Evolutionary conservation across 2,888 invertebrate genomes (phyloP).

Genomic region (Spicauda simplicius): DNA sequence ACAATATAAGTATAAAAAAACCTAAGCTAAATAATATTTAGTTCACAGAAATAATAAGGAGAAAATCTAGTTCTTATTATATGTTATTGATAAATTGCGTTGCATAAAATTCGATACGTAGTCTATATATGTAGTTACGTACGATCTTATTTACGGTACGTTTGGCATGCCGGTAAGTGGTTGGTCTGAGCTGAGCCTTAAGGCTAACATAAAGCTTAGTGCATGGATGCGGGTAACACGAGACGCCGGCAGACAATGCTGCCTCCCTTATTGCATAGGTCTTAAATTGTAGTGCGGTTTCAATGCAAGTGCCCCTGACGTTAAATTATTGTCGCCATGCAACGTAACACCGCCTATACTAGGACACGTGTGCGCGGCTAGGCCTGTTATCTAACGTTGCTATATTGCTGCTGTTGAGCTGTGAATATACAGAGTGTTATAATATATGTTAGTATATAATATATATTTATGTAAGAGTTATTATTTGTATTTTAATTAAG

Average conservation of each 20-base stretch:
- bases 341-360: conserved; percentile 71
- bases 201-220: conserved; percentile 59
- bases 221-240: conserved; percentile 75
- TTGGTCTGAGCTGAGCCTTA: conserved; percentile 14
- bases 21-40: too few species aligned
- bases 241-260: conserved; percentile 75
- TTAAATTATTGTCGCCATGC: conserved; percentile 81
- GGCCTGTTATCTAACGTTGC: conserved; percentile 56
- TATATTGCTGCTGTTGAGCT: conserved; percentile 52
- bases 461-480: too few species aligned
- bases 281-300: conserved; percentile 82
- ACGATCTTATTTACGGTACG: too few species aligned
- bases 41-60: too few species aligned
- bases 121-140: too few species aligned
- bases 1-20: too few species aligned
- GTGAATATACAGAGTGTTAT: background rate
- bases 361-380: conserved; percentile 69
- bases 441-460: too few species aligned
- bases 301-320: conserved; percentile 81
- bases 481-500: too few species aligned
- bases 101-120: too few species aligned
- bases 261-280: conserved; percentile 81
- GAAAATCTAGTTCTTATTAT: too few species aligned
- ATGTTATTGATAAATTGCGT: too few species aligned
- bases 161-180: background rate